Evolutionary conservation across 2,888 invertebrate genomes (phyloP).

Genomic region (Bombyx huttoni): DNA sequence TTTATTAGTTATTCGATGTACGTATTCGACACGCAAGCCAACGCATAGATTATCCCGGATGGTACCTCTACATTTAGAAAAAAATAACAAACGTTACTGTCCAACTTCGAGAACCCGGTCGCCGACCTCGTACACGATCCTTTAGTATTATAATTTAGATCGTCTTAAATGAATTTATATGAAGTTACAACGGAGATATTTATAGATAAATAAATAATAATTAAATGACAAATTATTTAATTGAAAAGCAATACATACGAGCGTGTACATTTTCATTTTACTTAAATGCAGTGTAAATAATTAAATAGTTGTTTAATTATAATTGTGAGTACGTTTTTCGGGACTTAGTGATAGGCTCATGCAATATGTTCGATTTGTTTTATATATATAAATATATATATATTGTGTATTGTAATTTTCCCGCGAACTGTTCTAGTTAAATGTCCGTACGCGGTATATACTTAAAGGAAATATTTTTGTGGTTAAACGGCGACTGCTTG

Average conservation of each 20-base stretch:
- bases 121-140: slow-evolving; percentile 18
- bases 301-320: slow-evolving; percentile 28
- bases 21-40: background rate
- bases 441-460: slow-evolving; percentile 19
- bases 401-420: slow-evolving; percentile 21
- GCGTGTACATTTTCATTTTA: slow-evolving; percentile 43
- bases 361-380: slow-evolving; percentile 44
- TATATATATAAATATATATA: slow-evolving; percentile 17
- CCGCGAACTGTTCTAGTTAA: slow-evolving; percentile 33
- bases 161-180: slow-evolving; percentile 61
- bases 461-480: slow-evolving; percentile 3
- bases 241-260: slow-evolving; percentile 24
- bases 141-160: slow-evolving; percentile 59
- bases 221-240: slow-evolving; percentile 66
- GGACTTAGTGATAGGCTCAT: slow-evolving; percentile 53
- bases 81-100: background rate
- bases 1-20: slow-evolving; percentile 32
- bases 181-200: slow-evolving; percentile 49
- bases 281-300: slow-evolving; percentile 67
- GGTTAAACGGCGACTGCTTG: background rate
- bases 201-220: slow-evolving; percentile 35
- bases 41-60: slow-evolving; percentile 1
- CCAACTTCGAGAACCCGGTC: slow-evolving; percentile 13
- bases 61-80: background rate
- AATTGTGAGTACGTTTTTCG: slow-evolving; percentile 25